Evolutionary conservation across 2,797 vertebrate genomes (phyloP).

Genomic region (Rhinoraja longicauda): DNA sequence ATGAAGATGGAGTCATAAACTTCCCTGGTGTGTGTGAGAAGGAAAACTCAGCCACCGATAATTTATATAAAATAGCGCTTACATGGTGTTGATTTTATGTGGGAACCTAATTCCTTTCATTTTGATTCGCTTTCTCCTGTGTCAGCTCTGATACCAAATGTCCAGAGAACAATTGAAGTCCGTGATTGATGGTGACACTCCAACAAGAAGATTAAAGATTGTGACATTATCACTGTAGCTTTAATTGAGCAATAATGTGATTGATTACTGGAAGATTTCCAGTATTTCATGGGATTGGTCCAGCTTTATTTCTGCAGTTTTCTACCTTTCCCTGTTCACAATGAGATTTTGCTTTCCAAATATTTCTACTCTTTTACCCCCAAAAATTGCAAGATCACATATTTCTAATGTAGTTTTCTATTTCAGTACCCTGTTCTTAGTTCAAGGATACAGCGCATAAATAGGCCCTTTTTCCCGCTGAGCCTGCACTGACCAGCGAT

Average conservation of each 20-base stretch:
- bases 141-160: not conserved
- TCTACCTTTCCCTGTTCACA: not conserved
- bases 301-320: not conserved
- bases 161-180: not conserved
- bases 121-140: not conserved
- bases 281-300: not conserved
- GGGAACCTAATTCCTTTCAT: not conserved
- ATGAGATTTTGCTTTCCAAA: not conserved
- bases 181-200: constrained; percentile 8
- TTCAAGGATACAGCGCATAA: too few relatives aligned
- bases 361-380: not conserved
- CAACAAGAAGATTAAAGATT: constrained; percentile 12
- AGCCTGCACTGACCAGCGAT: too few relatives aligned
- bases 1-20: not conserved
- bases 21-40: not conserved
- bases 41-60: not conserved
- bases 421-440: not conserved
- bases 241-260: not conserved
- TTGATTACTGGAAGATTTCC: constrained; percentile 3
- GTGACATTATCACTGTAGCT: constrained; percentile 6
- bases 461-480: too few relatives aligned
- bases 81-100: not conserved
- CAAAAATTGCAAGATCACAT: not conserved
- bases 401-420: not conserved
- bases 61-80: not conserved